These are phyloP conservation scores for Bryconaethiops microstoma DNA, from an alignment of 2,797 vertebrate genomes.

Conservation along the genomic window DNA sequence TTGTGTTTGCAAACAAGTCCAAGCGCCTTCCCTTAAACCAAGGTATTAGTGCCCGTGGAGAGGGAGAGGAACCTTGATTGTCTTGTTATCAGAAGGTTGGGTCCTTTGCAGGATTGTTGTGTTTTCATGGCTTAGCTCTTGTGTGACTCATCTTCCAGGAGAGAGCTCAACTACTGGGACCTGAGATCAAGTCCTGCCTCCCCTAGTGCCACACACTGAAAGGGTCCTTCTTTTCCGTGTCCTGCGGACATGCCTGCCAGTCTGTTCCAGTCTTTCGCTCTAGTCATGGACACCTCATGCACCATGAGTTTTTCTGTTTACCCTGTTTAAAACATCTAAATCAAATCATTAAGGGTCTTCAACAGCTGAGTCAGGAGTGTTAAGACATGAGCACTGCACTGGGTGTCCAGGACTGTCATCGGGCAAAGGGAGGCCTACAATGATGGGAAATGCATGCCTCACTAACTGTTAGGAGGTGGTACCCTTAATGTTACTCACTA, in stretches of 20 bases:
- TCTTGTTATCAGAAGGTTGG: slow-evolving; percentile 21
- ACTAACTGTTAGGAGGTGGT: not conserved
- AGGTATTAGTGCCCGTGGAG: slow-evolving; percentile 50
- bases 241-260: slow-evolving; percentile 6
- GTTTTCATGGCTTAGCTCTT: not conserved
- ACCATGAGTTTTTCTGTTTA: not conserved
- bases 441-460: slow-evolving; percentile 2
- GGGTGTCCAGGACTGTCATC: not conserved
- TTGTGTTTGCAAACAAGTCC: slow-evolving; percentile 68
- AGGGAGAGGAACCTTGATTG: slow-evolving; percentile 15
- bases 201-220: not conserved
- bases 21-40: slow-evolving; percentile 59
- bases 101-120: not conserved
- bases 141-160: not conserved
- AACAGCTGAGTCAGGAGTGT: not conserved
- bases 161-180: not conserved
- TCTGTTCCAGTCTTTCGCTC: not conserved
- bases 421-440: not conserved
- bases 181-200: not conserved
- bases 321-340: not conserved
- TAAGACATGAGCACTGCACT: not conserved
- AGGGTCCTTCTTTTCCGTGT: slow-evolving; percentile 6
- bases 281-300: not conserved
- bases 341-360: slow-evolving; percentile 12
- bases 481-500: not conserved